phyloP scores from a whole-genome alignment of 2,797 vertebrate genomes.

The Sarcoramphus papa region DNA sequence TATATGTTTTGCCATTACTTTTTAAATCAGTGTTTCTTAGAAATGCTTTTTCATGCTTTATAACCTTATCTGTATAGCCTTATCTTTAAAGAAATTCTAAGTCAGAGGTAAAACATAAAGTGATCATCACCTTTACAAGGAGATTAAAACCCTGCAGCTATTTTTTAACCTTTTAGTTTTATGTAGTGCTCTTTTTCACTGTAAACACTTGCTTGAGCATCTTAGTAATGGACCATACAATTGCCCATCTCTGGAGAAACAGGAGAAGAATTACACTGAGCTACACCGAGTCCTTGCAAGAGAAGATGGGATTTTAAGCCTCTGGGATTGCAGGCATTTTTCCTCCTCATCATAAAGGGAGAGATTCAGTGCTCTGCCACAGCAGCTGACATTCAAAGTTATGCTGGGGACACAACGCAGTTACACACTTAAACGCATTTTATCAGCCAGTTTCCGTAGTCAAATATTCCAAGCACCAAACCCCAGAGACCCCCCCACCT shows the following conservation, averaged over 20 bases:
- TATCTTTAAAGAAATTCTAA: not conserved
- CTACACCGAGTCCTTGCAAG: not conserved
- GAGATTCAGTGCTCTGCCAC: not conserved
- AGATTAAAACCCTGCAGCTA: not conserved
- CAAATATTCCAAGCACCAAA: not conserved
- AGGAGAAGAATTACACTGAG: not conserved
- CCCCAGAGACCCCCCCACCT: not conserved
- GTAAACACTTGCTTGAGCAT: not conserved
- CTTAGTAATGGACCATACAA: not conserved
- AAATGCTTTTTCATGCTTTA: not conserved
- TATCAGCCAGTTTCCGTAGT: not conserved
- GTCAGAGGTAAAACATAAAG: not conserved
- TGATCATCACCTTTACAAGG: not conserved
- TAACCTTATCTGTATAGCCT: not conserved
- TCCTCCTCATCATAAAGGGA: not conserved
- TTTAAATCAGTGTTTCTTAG: not conserved
- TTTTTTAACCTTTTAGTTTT: conserved; percentile 24
- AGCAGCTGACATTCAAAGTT: not conserved
- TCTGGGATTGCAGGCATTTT: not conserved
- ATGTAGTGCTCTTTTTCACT: not conserved
- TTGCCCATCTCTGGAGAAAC: not conserved
- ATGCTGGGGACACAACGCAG: accelerated
- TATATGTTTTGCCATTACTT: not conserved
- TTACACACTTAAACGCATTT: not conserved
- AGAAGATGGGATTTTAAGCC: conserved; percentile 14